A percentile compares a stretch with the other conserved stretches of the same genome.
These are phyloP conservation scores for Hyppa rectilinea DNA, from an alignment of 2,888 invertebrate species.

Conservation along the genomic window DNA sequence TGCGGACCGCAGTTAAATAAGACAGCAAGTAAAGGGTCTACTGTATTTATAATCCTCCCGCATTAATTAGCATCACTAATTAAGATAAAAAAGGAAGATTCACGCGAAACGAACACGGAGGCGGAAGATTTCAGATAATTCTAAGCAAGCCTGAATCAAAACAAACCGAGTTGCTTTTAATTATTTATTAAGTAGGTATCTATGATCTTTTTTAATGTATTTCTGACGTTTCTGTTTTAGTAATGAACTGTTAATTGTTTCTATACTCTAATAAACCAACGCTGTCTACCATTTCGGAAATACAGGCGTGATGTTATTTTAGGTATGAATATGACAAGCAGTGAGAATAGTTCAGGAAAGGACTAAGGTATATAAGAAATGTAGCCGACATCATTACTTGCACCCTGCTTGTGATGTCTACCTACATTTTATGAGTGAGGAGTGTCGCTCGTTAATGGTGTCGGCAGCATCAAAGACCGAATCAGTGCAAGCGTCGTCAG, in stretches of 20 bases:
- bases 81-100: conserved; percentile 59
- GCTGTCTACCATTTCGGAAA: background rate
- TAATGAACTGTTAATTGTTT: background rate
- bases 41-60: conserved; percentile 55
- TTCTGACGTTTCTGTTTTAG: background rate
- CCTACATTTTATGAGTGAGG: background rate
- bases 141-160: conserved; percentile 24
- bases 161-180: conserved; percentile 18
- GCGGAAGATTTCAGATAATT: conserved; percentile 45
- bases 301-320: background rate
- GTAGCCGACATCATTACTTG: background rate
- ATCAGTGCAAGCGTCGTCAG: conserved; percentile 27
- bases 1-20: conserved; percentile 20
- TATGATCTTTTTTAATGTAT: background rate
- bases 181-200: conserved; percentile 18
- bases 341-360: conserved; percentile 6
- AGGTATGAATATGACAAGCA: background rate
- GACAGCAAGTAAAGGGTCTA: conserved; percentile 45
- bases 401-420: background rate
- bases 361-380: conserved; percentile 1
- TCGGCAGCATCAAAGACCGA: conserved; percentile 22
- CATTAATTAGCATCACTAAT: conserved; percentile 60
- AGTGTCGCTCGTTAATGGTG: conserved; percentile 15
- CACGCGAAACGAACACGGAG: conserved; percentile 33
- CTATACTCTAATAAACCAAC: background rate